Percentiles rank a stretch among this genome's conserved stretches.
These are phyloP conservation scores for Nycticorax nycticorax DNA, from an alignment of 2,113 vertebrate genomes.

Conservation along the genomic window DNA sequence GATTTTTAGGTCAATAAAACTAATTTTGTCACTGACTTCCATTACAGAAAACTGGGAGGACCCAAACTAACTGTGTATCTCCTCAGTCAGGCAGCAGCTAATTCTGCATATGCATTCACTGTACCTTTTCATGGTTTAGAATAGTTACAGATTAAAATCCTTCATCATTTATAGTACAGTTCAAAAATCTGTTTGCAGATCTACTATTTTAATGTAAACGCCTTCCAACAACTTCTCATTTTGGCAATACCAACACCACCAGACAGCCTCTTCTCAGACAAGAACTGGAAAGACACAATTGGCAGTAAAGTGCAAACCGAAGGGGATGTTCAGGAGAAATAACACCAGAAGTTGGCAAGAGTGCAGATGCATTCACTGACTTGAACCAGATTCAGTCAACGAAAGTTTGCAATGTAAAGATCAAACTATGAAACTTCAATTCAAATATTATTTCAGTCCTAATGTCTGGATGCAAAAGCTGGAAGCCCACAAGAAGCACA, in stretches of 20 bases:
- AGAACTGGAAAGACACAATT: conserved; percentile 15
- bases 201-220: background rate
- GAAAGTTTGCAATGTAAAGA: conserved; percentile 18
- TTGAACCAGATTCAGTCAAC: conserved; percentile 25
- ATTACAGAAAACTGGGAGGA: background rate
- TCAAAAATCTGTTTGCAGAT: background rate
- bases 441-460: background rate
- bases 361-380: background rate
- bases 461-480: background rate
- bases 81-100: background rate
- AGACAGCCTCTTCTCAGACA: conserved; percentile 3
- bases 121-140: background rate
- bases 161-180: background rate
- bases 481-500: background rate
- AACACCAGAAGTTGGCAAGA: conserved; percentile 32
- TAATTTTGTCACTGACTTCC: background rate
- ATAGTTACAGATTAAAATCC: background rate
- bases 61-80: background rate
- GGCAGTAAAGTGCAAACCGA: conserved; percentile 27
- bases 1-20: background rate
- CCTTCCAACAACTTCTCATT: conserved; percentile 6
- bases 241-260: conserved; percentile 3
- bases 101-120: background rate
- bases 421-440: background rate
- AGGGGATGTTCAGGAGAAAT: conserved; percentile 19